phyloP scores from a whole-genome alignment of 2,113 vertebrate genomes.

The Phylloscopus trochilus region DNA sequence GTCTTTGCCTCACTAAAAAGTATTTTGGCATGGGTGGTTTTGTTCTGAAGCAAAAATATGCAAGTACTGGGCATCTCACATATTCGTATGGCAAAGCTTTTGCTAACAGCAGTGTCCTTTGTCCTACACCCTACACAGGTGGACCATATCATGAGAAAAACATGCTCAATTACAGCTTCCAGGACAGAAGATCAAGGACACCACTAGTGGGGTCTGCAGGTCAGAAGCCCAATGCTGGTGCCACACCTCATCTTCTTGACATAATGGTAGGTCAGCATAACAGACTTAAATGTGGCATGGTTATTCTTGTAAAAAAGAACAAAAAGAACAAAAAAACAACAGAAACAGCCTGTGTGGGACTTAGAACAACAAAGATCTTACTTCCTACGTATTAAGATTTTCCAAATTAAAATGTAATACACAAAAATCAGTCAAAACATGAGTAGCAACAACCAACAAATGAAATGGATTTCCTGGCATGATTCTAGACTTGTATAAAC shows the following conservation, averaged over 20 bases:
- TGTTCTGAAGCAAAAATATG: neutral
- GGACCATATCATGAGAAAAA: neutral
- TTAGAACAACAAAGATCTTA: neutral
- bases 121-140: neutral
- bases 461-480: neutral
- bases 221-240: neutral
- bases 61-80: neutral
- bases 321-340: neutral
- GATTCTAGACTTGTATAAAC: neutral
- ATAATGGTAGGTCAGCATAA: neutral
- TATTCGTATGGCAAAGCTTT: neutral
- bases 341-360: neutral
- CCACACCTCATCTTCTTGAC: neutral
- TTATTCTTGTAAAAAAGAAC: neutral
- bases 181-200: neutral
- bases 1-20: neutral
- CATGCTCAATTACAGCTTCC: neutral
- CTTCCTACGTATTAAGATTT: neutral
- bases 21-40: neutral
- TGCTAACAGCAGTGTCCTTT: neutral
- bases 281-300: neutral
- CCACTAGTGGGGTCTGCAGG: neutral
- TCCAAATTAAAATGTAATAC: neutral
- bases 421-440: neutral
- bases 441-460: neutral